Conservation (phyloP, 2,888 invertebrate species). For the Villa cingulata region DNA sequence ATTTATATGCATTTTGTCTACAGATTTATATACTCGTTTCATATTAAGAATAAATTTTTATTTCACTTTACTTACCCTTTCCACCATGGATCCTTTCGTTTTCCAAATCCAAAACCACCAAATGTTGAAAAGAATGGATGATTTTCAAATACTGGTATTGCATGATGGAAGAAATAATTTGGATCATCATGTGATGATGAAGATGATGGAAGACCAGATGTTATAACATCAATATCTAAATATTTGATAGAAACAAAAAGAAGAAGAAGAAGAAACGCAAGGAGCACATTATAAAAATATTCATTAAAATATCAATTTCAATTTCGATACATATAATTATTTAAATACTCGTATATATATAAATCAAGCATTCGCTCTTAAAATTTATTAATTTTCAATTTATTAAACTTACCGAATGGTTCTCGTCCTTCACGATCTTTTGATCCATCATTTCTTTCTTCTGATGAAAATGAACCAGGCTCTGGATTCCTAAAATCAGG, state of each 20-base stretch:
- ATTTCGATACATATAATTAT: too few relatives aligned
- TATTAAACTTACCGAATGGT: conserved; percentile 12
- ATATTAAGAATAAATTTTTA: too few relatives aligned
- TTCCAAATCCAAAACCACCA: conserved; percentile 27
- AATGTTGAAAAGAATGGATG: conserved; percentile 31
- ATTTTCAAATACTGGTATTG: conserved; percentile 31
- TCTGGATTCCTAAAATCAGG: conserved; percentile 13
- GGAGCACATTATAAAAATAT: too few relatives aligned
- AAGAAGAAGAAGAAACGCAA: too few relatives aligned
- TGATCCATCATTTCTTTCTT: conserved; percentile 8
- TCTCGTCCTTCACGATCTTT: conserved; percentile 3
- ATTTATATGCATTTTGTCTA: too few relatives aligned
- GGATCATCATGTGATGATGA: conserved; percentile 18
- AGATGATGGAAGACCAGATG: conserved; percentile 23
- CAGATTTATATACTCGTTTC: too few relatives aligned
- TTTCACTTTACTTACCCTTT: conserved; percentile 27
- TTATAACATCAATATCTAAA: conserved; percentile 28
- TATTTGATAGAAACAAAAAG: too few relatives aligned
- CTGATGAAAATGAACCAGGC: conserved; percentile 6
- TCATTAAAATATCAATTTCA: too few relatives aligned
- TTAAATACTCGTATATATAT: too few relatives aligned
- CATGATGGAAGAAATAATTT: conserved; percentile 27
- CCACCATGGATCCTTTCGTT: conserved; percentile 31
- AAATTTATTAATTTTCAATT: too few relatives aligned
- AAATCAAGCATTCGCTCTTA: too few relatives aligned